Percentiles rank a stretch among this genome's conserved stretches.
phyloP scores from a whole-genome alignment of 1,140 invertebrate genomes.

The Drosophila bipectinata region DNA sequence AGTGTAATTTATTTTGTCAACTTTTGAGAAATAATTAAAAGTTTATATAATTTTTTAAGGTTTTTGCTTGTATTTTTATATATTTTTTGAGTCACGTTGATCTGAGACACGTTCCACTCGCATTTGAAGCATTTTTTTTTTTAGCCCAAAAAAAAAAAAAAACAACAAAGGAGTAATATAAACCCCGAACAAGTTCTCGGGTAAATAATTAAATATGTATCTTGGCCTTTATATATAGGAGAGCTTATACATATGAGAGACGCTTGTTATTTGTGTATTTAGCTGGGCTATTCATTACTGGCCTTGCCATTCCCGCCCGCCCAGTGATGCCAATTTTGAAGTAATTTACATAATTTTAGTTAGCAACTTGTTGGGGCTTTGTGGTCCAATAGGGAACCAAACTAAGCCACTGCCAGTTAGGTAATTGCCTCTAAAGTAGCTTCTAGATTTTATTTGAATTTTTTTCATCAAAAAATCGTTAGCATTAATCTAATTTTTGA shows the following conservation, averaged over 20 bases:
- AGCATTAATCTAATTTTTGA: too few relatives aligned
- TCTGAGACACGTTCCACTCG: constrained; percentile 47
- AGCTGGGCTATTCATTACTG: constrained; percentile 35
- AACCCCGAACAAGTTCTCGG: constrained; percentile 70
- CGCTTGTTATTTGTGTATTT: constrained; percentile 62
- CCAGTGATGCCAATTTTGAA: constrained; percentile 48
- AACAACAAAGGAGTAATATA: constrained; percentile 49
- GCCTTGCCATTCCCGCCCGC: constrained; percentile 44
- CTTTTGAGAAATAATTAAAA: constrained; percentile 10
- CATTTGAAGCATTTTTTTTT: constrained; percentile 29
- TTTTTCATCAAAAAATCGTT: too few relatives aligned
- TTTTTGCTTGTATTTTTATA: constrained; percentile 12
- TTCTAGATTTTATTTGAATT: not conserved
- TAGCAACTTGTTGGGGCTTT: not conserved
- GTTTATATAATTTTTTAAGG: constrained; percentile 24
- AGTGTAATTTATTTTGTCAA: not conserved
- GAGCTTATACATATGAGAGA: constrained; percentile 12
- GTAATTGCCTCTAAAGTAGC: not conserved
- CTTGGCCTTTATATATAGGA: constrained; percentile 20
- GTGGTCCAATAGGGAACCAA: too few relatives aligned
- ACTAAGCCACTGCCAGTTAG: constrained; percentile 2
- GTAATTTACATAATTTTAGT: constrained; percentile 69
- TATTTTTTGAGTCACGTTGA: constrained; percentile 25
- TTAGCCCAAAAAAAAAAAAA: constrained; percentile 31
- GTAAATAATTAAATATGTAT: constrained; percentile 66